Conservation (phyloP, 2,888 invertebrate species). For the Drosophila mettleri region DNA sequence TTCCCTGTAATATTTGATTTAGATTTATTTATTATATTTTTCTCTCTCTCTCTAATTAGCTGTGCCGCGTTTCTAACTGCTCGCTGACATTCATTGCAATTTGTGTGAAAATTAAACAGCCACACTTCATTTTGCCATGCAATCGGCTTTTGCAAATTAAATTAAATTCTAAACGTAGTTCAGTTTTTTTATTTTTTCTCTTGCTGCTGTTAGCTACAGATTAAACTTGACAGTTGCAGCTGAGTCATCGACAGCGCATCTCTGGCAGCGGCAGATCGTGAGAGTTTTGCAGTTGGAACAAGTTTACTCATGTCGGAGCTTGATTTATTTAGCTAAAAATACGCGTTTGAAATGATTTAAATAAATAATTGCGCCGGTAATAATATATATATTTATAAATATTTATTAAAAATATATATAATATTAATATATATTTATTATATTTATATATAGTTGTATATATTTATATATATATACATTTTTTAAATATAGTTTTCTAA, state of each 20-base stretch:
- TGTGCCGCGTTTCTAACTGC: conserved; percentile 34
- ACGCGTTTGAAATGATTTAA: conserved; percentile 6
- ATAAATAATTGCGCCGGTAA: not conserved
- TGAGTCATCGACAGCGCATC: conserved; percentile 59
- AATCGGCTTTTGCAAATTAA: conserved; percentile 66
- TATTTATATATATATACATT: no score
- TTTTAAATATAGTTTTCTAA: no score
- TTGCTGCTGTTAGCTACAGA: conserved; percentile 37
- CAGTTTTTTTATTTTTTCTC: conserved; percentile 33
- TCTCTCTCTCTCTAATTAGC: conserved; percentile 62
- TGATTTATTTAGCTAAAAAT: conserved; percentile 3
- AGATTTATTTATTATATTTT: conserved; percentile 58
- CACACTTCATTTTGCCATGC: conserved; percentile 47
- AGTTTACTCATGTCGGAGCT: conserved; percentile 24
- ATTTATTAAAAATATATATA: no score
- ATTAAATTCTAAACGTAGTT: conserved; percentile 57
- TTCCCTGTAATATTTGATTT: conserved; percentile 55
- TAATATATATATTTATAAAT: not conserved
- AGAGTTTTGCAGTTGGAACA: conserved; percentile 58
- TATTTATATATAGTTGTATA: no score
- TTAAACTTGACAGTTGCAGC: conserved; percentile 39
- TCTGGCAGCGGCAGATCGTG: conserved; percentile 56
- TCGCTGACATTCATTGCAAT: conserved; percentile 69
- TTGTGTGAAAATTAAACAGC: conserved; percentile 70
- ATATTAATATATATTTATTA: no score